These are phyloP conservation scores for Phenganax subtilis DNA, from an alignment of 92 coral and sea anemone genomes.

Conservation along the genomic window DNA sequence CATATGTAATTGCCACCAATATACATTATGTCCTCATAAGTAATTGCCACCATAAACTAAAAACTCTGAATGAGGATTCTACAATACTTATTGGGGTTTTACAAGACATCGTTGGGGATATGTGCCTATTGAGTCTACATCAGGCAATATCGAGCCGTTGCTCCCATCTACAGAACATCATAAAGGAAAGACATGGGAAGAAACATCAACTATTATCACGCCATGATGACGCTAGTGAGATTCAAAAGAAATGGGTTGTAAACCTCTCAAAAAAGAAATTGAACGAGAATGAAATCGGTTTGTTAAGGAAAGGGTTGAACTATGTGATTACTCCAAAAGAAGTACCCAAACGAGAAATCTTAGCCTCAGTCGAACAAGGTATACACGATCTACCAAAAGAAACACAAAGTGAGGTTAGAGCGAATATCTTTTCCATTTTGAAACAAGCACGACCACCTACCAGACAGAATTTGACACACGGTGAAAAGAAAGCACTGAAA, in stretches of 20 bases:
- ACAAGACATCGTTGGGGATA: conserved; percentile 3
- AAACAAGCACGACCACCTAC: conserved; percentile 31
- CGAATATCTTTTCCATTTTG: conserved; percentile 5
- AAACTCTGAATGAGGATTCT: neutral
- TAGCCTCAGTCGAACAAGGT: conserved; percentile 41
- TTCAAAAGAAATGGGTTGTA: conserved; percentile 14
- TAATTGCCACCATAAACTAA: neutral
- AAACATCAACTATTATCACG: neutral
- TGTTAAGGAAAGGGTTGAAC: conserved; percentile 46
- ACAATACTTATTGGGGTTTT: neutral
- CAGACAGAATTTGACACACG: conserved; percentile 26
- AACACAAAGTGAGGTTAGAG: conserved; percentile 9
- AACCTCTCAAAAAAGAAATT: neutral
- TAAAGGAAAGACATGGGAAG: neutral
- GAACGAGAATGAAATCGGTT: neutral
- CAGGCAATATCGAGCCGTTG: neutral
- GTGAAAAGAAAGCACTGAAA: conserved; percentile 18
- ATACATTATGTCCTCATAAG: neutral
- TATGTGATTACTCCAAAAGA: conserved; percentile 33
- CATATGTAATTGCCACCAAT: too few relatives aligned
- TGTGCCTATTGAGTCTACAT: neutral
- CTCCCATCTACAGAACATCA: neutral
- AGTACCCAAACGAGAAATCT: conserved; percentile 30
- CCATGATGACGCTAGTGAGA: neutral
- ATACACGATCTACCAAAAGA: conserved; percentile 17